A percentile compares a stretch with the other conserved stretches of the same genome.
These are phyloP conservation scores for Colinus virginianus DNA, from an alignment of 2,113 vertebrate genomes.

Conservation along the genomic window DNA sequence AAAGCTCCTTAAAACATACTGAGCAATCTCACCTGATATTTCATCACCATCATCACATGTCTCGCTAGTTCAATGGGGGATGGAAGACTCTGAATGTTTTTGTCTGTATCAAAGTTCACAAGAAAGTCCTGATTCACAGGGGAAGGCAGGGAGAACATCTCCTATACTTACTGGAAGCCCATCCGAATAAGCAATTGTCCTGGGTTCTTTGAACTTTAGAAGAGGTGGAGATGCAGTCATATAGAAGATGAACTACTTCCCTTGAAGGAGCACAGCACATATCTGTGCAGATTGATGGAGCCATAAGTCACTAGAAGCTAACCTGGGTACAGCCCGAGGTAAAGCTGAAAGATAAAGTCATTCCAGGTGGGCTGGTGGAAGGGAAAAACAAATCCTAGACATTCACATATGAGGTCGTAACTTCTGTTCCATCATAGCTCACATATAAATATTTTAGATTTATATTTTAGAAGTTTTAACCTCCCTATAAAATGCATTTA, in stretches of 20 bases:
- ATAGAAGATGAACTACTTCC: constrained; percentile 67
- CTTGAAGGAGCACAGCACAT: constrained; percentile 42
- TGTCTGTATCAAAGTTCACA: constrained; percentile 11
- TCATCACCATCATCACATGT: neutral
- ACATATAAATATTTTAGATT: constrained; percentile 66
- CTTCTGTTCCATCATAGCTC: constrained; percentile 40
- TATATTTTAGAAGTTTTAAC: constrained; percentile 60
- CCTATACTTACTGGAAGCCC: constrained; percentile 1
- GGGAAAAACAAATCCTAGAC: constrained; percentile 35
- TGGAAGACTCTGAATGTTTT: neutral
- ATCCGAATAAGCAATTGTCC: constrained; percentile 19
- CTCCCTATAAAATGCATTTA: constrained; percentile 52
- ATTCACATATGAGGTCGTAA: constrained; percentile 53
- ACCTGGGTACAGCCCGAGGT: constrained; percentile 52
- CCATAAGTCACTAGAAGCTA: constrained; percentile 62
- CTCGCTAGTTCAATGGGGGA: neutral
- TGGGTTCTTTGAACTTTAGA: constrained; percentile 46
- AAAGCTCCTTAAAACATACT: constrained; percentile 35
- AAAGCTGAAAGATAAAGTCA: constrained; percentile 69
- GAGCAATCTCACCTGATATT: constrained; percentile 54
- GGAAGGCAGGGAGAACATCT: constrained; percentile 13
- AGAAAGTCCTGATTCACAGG: neutral
- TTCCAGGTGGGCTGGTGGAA: constrained; percentile 55
- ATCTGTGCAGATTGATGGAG: constrained; percentile 60
- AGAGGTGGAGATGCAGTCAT: constrained; percentile 55